Evolutionary conservation across 2,888 invertebrate genomes (phyloP).

Genomic region (Cordilura impudica): DNA sequence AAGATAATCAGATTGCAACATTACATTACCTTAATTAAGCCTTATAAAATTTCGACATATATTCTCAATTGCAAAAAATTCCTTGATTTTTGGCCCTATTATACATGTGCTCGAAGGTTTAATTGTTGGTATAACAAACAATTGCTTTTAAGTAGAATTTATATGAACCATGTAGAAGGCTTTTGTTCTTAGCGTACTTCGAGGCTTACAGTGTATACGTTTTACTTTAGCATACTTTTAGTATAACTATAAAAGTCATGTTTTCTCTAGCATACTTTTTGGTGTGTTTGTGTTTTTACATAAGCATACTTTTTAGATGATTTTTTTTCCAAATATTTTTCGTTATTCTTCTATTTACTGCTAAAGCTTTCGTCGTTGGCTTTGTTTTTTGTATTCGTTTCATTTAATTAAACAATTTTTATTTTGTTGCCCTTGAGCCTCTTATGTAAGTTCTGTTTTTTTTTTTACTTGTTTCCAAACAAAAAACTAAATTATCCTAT

Average conservation of each 20-base stretch:
- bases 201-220: constrained; percentile 12
- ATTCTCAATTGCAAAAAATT: no score
- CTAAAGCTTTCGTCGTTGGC: neutral
- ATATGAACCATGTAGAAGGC: constrained; percentile 6
- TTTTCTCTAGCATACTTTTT: constrained; percentile 12
- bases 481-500: constrained; percentile 48
- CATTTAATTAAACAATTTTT: constrained; percentile 47
- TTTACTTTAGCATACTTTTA: neutral
- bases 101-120: constrained; percentile 40
- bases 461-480: constrained; percentile 46
- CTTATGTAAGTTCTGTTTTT: constrained; percentile 27
- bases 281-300: neutral
- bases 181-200: constrained; percentile 15
- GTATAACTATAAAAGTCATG: neutral
- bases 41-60: no score
- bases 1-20: no score
- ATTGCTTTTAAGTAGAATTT: constrained; percentile 10
- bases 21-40: no score
- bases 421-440: constrained; percentile 40
- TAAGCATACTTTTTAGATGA: constrained; percentile 33
- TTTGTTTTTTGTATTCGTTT: constrained; percentile 10
- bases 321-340: neutral
- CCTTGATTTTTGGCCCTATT: constrained; percentile 8
- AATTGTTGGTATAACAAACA: constrained; percentile 27
- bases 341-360: neutral